Evolutionary conservation across 2,797 vertebrate genomes (phyloP), one percentile per base, ranked within the genome.

Genomic region (Gouania willdenowi): DNA sequence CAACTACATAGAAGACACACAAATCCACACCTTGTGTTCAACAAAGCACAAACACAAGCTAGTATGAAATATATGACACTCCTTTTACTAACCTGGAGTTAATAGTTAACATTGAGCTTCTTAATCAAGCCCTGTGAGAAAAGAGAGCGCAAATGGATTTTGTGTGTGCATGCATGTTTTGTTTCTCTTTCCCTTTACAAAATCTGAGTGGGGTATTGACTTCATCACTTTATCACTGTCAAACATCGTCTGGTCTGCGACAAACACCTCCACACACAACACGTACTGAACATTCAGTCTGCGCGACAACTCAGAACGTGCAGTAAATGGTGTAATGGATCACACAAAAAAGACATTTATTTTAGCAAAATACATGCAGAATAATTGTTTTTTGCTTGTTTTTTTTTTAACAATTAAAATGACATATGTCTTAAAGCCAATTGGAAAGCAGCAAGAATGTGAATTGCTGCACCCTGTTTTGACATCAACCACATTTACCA

Each of bases 391-490:
- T n/a, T n/a, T n/a, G n/a, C n/a, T n/a, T n/a, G n/a, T n/a, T n/a
- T n/a, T n/a, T n/a, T n/a, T n/a, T n/a, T n/a, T n/a, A n/a, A n/a
- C n/a, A n/a, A n/a, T n/a, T 3, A 11, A 48, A 8, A 7, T 6
- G 22, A 24, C 5, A 37, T 20, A 16, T 12, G 16, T 1, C 19
- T 16, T 32, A 11, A 12, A 29, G 28, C 29, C 3, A 17, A 21
- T 42, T 28, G 27, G 14, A 3, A 42, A 50, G 66, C 40, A 63
- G 50, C 54, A 69, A 63, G 24, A 14, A 18, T 1, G 31, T 6
- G 51, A 65, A 55, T 21, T 29, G 38, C 55, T 61, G 54, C 32
- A n/a, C n/a, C n/a, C n/a, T n/a, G n/a, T n/a, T n/a, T n/a, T n/a
- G n/a, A n/a, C n/a, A n/a, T n/a, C n/a, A n/a, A n/a, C n/a, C n/a